phyloP scores from a whole-genome alignment of 2,888 invertebrate species.

The Parascotia fuliginaria region DNA sequence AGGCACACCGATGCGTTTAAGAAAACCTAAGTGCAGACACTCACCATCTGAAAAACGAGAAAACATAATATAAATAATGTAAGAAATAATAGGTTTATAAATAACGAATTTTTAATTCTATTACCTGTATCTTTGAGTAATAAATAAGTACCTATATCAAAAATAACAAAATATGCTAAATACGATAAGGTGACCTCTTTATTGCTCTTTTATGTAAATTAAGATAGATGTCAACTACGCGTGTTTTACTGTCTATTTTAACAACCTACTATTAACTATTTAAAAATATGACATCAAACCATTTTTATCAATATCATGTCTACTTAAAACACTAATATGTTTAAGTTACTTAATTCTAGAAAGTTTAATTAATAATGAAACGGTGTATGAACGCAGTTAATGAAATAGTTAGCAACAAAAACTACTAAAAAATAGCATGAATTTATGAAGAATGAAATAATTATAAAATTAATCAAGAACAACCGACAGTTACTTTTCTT shows the following conservation, averaged over 20 bases:
- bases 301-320: neutral
- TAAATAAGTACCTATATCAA: no score
- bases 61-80: constrained; percentile 11
- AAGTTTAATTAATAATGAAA: neutral
- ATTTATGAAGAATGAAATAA: no score
- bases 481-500: no score
- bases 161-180: no score
- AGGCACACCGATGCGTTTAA: constrained; percentile 35
- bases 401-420: no score
- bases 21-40: constrained; percentile 26
- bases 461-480: no score
- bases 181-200: constrained; percentile 16
- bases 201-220: constrained; percentile 29
- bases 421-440: no score
- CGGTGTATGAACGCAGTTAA: neutral
- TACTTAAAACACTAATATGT: no score
- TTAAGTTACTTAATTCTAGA: no score
- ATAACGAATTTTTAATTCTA: no score
- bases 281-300: constrained; percentile 16
- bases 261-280: constrained; percentile 8
- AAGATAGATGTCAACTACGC: constrained; percentile 8
- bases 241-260: constrained; percentile 11
- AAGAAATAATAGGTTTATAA: no score
- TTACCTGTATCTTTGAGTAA: no score
- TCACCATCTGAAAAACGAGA: constrained; percentile 38